A percentile compares a stretch with the other conserved stretches of the same genome.
phyloP scores from a whole-genome alignment of 1,140 invertebrate genomes.

The Ceratitis capitata region DNA sequence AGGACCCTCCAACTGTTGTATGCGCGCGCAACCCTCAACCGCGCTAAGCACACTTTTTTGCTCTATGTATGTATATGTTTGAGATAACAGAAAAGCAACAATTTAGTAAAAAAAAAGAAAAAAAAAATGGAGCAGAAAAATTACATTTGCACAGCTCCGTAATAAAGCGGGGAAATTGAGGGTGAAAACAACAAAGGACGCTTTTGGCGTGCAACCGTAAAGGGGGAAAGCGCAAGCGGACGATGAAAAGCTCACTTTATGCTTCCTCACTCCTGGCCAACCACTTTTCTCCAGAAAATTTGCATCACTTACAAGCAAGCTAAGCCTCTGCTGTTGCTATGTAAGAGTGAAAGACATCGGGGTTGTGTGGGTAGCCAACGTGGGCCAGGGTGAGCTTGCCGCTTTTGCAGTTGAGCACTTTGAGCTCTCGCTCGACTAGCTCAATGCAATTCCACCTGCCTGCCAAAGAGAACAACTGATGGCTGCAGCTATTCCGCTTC shows the following conservation, averaged over 20 bases:
- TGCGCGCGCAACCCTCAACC: not conserved
- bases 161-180: not conserved
- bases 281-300: not conserved
- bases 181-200: not conserved
- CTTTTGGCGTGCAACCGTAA: not conserved
- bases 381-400: not conserved
- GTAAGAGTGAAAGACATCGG: not conserved
- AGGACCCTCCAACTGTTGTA: not conserved
- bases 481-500: not conserved
- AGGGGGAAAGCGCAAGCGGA: not conserved
- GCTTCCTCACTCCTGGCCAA: not conserved
- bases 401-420: conserved; percentile 8
- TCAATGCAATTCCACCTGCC: conserved; percentile 16
- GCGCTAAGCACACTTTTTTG: not conserved
- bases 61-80: not conserved
- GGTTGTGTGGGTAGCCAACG: not conserved
- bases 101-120: not conserved
- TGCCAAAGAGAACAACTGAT: not conserved
- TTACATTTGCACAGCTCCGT: not conserved
- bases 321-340: not conserved
- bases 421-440: not conserved
- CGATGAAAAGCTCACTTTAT: not conserved
- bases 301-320: not conserved
- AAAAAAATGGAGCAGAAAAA: not conserved
- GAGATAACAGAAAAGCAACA: not conserved